Conservation (phyloP, 1,140 invertebrate species). For the Chrysomallon squamiferum region DNA sequence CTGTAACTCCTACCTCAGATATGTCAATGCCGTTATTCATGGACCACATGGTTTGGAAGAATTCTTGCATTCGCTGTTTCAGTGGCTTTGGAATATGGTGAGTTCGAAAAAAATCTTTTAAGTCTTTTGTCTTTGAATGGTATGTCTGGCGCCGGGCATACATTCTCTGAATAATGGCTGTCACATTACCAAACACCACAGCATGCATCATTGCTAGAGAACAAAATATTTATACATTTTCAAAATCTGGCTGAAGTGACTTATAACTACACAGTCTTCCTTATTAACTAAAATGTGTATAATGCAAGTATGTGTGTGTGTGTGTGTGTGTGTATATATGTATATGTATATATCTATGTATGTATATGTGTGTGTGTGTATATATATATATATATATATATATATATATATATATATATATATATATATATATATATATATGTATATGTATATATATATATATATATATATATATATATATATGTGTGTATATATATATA, state of each 20-base stretch:
- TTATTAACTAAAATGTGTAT: background rate
- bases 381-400: no score
- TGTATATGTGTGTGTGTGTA: no score
- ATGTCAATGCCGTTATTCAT: constrained; percentile 61
- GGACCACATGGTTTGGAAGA: constrained; percentile 62
- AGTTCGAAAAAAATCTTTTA: constrained; percentile 62
- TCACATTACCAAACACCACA: constrained; percentile 64
- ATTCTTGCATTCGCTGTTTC: constrained; percentile 60
- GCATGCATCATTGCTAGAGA: constrained; percentile 63
- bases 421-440: no score
- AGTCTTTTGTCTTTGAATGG: constrained; percentile 61
- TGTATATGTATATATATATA: no score
- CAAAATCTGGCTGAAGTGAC: background rate
- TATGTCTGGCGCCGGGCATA: constrained; percentile 60
- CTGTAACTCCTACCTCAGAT: constrained; percentile 60
- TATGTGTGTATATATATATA: no score
- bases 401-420: no score
- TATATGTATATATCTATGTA: constrained; percentile 1
- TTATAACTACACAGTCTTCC: no score
- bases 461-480: no score
- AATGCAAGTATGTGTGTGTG: background rate
- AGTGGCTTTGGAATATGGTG: constrained; percentile 60
- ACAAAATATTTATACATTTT: background rate
- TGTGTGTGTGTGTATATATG: constrained; percentile 6
- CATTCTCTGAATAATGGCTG: constrained; percentile 63